A percentile compares a stretch with the other conserved stretches of the same genome.
These are phyloP conservation scores for Cyclargus thomasi DNA, from an alignment of 1,140 invertebrate species.

Conservation along the genomic window DNA sequence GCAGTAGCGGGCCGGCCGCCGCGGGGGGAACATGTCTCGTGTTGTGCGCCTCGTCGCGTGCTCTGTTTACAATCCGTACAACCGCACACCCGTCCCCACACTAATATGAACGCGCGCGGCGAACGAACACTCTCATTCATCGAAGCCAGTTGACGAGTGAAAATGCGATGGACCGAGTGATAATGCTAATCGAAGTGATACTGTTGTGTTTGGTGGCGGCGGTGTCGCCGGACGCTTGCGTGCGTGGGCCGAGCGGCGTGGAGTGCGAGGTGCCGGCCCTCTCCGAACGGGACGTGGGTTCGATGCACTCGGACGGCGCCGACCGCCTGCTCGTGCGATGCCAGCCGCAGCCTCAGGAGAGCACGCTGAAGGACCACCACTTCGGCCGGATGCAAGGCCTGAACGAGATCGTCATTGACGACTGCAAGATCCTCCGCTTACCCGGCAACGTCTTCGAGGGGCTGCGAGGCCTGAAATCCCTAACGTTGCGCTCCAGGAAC, in stretches of 20 bases:
- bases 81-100: conserved; percentile 41
- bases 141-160: conserved; percentile 60
- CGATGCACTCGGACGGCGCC: conserved; percentile 80
- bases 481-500: conserved; percentile 82
- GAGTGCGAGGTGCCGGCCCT: conserved; percentile 75
- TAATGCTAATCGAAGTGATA: conserved; percentile 69
- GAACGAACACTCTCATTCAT: conserved; percentile 51
- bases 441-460: conserved; percentile 83
- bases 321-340: conserved; percentile 79
- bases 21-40: conserved; percentile 54
- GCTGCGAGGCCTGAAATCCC: conserved; percentile 80
- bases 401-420: conserved; percentile 80
- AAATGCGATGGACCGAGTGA: conserved; percentile 67
- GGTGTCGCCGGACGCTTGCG: conserved; percentile 66
- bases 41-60: conserved; percentile 29
- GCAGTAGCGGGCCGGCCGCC: conserved; percentile 58
- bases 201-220: conserved; percentile 72
- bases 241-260: conserved; percentile 77
- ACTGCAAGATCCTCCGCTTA: conserved; percentile 84
- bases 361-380: conserved; percentile 78
- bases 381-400: conserved; percentile 82
- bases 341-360: conserved; percentile 80
- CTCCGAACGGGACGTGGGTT: conserved; percentile 67
- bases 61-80: conserved; percentile 54
- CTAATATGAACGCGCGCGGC: conserved; percentile 54